Conservation (phyloP, 2,113 vertebrate species). For the Dicrurus megarhynchus region DNA sequence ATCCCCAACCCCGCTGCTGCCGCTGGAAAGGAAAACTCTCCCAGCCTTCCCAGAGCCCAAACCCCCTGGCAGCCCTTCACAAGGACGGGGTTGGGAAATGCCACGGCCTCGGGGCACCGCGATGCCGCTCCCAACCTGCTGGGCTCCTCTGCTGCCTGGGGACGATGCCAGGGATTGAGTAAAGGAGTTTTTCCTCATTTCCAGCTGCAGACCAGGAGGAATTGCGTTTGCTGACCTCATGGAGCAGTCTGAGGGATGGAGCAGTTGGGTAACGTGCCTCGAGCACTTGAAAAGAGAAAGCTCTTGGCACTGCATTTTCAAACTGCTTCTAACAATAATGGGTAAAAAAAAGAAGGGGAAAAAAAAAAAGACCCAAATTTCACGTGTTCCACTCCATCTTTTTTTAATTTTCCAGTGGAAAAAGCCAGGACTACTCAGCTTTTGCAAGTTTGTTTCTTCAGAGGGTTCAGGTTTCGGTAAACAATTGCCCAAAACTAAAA, state of each 20-base stretch:
- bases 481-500: conserved; percentile 38
- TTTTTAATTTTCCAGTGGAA: conserved; percentile 50
- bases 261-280: background rate
- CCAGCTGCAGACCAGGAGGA: background rate
- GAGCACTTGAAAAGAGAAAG: conserved; percentile 49
- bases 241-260: background rate
- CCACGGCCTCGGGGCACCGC: accelerated
- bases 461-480: background rate
- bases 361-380: background rate
- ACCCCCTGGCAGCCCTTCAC: background rate
- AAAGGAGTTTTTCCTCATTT: background rate
- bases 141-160: background rate
- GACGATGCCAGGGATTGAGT: background rate
- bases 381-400: conserved; percentile 21
- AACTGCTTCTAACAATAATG: conserved; percentile 14
- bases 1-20: background rate
- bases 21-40: background rate
- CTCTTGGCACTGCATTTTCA: background rate
- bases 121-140: background rate
- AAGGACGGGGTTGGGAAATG: accelerated
- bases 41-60: background rate
- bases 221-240: background rate
- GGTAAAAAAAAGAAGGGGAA: background rate
- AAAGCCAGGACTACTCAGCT: conserved; percentile 41
- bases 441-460: background rate